A percentile compares a stretch with the other conserved stretches of the same genome.
Evolutionary conservation across 2,797 vertebrate species (phyloP).

Genomic region (Sebastes nivosus): DNA sequence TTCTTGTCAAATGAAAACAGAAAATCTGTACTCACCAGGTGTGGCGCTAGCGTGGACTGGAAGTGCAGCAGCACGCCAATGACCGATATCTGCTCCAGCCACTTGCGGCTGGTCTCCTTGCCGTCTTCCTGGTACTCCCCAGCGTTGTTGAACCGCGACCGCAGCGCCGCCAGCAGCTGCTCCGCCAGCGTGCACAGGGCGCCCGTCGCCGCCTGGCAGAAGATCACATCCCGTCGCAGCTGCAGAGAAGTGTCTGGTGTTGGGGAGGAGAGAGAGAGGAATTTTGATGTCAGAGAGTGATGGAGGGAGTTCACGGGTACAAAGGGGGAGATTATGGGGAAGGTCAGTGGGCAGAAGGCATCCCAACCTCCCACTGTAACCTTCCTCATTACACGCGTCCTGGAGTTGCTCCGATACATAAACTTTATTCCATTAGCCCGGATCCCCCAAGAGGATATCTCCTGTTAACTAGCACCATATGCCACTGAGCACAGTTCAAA

Average conservation of each 20-base stretch:
- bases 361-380: not conserved
- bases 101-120: constrained; percentile 96
- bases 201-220: constrained; percentile 93
- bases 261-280: not conserved
- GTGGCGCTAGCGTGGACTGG: constrained; percentile 90
- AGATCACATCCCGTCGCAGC: constrained; percentile 92
- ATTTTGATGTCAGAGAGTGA: constrained; percentile 2
- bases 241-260: constrained; percentile 92
- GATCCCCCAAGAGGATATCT: constrained; percentile 21
- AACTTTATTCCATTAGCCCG: constrained; percentile 37
- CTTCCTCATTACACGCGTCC: constrained; percentile 24
- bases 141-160: constrained; percentile 93
- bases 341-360: not conserved
- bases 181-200: constrained; percentile 92
- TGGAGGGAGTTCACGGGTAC: not conserved
- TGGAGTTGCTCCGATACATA: constrained; percentile 20
- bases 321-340: not conserved
- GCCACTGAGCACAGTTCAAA: constrained; percentile 48
- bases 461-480: constrained; percentile 53
- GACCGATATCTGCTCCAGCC: constrained; percentile 94
- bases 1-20: not conserved
- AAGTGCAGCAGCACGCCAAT: constrained; percentile 93
- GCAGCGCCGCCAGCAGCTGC: constrained; percentile 92
- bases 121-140: constrained; percentile 97
- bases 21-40: constrained; percentile 83